Percentiles rank a stretch among this genome's conserved stretches.
Evolutionary conservation across 2,888 invertebrate genomes (phyloP).

Genomic region (Tribolium freemani): DNA sequence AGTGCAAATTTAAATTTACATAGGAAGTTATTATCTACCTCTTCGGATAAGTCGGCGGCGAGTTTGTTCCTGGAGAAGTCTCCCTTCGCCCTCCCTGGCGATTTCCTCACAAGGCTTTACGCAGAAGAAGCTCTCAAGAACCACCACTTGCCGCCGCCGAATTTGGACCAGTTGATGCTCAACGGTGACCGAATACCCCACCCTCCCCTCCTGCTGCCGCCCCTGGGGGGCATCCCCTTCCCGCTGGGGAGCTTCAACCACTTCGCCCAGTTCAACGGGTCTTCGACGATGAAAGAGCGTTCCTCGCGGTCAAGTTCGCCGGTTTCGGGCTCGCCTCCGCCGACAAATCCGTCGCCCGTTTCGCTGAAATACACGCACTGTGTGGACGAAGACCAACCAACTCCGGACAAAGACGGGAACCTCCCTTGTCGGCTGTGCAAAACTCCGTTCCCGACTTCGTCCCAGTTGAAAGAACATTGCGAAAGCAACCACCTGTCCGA

Average conservation of each 20-base stretch:
- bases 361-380: constrained; percentile 70
- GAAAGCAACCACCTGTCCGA: constrained; percentile 78
- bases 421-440: constrained; percentile 81
- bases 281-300: constrained; percentile 63
- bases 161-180: constrained; percentile 68
- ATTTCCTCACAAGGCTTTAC: constrained; percentile 83
- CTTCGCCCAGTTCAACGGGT: constrained; percentile 68
- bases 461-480: constrained; percentile 80
- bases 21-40: constrained; percentile 86
- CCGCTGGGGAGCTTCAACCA: constrained; percentile 67
- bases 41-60: constrained; percentile 69
- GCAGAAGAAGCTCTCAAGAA: constrained; percentile 78
- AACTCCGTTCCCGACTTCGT: constrained; percentile 74
- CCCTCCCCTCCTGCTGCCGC: constrained; percentile 74
- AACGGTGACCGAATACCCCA: constrained; percentile 71
- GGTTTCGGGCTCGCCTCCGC: constrained; percentile 69
- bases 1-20: constrained; percentile 93
- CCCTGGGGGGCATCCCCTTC: constrained; percentile 72
- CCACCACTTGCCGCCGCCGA: constrained; percentile 68
- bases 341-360: constrained; percentile 64
- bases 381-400: constrained; percentile 78
- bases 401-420: constrained; percentile 76
- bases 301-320: constrained; percentile 72
- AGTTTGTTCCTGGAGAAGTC: constrained; percentile 69
- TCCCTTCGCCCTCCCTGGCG: constrained; percentile 79